phyloP scores from a whole-genome alignment of 1,140 invertebrate species.

The Drosophila mojavensis region DNA sequence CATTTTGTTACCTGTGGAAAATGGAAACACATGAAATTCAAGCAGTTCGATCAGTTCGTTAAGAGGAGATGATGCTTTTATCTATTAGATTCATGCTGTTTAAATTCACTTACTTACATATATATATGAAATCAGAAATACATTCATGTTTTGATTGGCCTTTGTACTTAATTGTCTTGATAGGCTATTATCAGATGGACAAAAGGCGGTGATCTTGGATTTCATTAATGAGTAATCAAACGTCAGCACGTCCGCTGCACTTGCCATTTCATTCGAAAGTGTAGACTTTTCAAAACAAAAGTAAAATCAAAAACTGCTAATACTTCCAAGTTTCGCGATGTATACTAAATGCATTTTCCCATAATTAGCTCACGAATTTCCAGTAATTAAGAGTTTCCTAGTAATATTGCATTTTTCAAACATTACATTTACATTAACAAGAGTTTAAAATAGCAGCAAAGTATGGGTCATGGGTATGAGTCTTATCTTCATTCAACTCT shows the following conservation, averaged over 20 bases:
- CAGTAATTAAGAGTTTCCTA: background rate
- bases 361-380: background rate
- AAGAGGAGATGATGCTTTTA: too few relatives aligned
- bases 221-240: conserved; percentile 47
- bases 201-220: conserved; percentile 22
- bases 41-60: too few relatives aligned
- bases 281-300: conserved; percentile 13
- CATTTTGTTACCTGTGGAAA: too few relatives aligned
- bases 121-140: background rate
- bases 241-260: background rate
- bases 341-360: background rate
- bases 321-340: background rate
- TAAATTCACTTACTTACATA: conserved; percentile 7
- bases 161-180: conserved; percentile 32
- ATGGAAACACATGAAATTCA: too few relatives aligned
- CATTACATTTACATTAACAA: too few relatives aligned
- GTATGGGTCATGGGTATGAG: background rate
- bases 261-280: conserved; percentile 25
- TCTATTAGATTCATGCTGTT: too few relatives aligned
- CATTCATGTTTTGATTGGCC: background rate
- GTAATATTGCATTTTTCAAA: conserved; percentile 1
- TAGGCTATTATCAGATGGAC: conserved; percentile 39
- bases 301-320: background rate
- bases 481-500: conserved; percentile 2
- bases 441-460: too few relatives aligned